Percentiles rank a stretch among this genome's conserved stretches.
Evolutionary conservation across 2,797 vertebrate species (phyloP).

Genomic region (Remorina albescens): DNA sequence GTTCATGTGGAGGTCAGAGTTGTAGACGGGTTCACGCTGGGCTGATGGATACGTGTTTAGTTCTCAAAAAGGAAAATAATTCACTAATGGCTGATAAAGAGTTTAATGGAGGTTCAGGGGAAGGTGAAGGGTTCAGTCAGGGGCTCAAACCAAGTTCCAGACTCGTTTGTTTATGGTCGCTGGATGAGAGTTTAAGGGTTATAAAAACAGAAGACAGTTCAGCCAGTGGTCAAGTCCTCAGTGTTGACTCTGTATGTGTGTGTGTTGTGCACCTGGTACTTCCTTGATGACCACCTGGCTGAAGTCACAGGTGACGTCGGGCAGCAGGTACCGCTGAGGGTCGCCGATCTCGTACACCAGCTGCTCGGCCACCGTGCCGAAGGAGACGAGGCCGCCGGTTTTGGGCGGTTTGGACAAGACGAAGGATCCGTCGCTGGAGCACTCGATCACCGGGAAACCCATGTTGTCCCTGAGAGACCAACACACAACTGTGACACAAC

Average conservation of each 20-base stretch:
- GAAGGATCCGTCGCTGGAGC: conserved; percentile 86
- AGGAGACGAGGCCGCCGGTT: conserved; percentile 87
- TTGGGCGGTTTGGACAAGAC: conserved; percentile 85
- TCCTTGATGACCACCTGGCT: conserved; percentile 88
- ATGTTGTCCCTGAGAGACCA: conserved; percentile 86
- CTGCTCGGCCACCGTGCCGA: conserved; percentile 89
- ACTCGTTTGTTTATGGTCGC: conserved; percentile 50
- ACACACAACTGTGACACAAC: background rate
- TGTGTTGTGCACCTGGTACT: conserved; percentile 82
- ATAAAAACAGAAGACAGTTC: conserved; percentile 58
- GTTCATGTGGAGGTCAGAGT: conserved; percentile 34
- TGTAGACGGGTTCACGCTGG: conserved; percentile 11
- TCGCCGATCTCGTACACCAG: conserved; percentile 90
- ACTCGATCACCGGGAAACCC: conserved; percentile 89
- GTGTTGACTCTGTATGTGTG: background rate
- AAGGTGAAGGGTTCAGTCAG: conserved; percentile 39
- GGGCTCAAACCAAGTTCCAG: conserved; percentile 17
- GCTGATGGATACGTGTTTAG: conserved; percentile 46
- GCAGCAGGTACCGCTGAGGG: conserved; percentile 86
- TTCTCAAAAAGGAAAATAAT: conserved; percentile 12
- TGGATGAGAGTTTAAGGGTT: conserved; percentile 22
- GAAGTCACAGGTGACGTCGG: conserved; percentile 91
- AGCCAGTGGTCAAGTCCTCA: conserved; percentile 40
- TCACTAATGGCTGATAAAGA: conserved; percentile 17
- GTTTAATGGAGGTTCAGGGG: conserved; percentile 30